phyloP scores from a whole-genome alignment of 2,888 invertebrate species.

The Limnephilus rhombicus region DNA sequence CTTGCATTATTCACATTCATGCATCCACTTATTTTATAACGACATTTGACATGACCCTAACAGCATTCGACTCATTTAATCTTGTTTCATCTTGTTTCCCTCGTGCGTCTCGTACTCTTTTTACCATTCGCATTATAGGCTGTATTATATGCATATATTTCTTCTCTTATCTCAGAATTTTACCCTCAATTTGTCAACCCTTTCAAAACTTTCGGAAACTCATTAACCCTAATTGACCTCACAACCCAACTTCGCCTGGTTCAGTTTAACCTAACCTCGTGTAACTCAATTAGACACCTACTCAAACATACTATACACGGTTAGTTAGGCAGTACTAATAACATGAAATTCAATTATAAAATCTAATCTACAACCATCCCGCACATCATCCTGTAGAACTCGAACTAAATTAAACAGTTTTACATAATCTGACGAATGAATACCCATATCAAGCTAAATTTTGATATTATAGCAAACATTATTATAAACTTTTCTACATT shows the following conservation, averaged over 20 bases:
- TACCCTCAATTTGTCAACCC: background rate
- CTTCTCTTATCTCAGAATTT: background rate
- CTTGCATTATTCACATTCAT: too few species aligned
- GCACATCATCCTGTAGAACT: background rate
- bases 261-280: background rate
- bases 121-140: too few species aligned
- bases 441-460: background rate
- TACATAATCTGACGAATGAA: background rate
- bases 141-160: background rate
- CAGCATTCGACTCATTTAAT: too few species aligned
- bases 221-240: slow-evolving; percentile 3
- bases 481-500: background rate
- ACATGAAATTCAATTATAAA: background rate
- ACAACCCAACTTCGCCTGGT: background rate
- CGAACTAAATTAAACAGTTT: background rate
- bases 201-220: background rate
- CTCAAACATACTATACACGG: background rate
- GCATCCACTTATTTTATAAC: too few species aligned
- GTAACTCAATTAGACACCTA: background rate
- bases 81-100: too few species aligned
- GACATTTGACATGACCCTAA: too few species aligned
- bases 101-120: too few species aligned
- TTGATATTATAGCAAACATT: background rate
- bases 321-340: background rate
- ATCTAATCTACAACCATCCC: background rate